Percentiles rank a stretch among this genome's conserved stretches.
phyloP scores from a whole-genome alignment of 2,888 invertebrate genomes.

The Allophyes oxyacanthae region DNA sequence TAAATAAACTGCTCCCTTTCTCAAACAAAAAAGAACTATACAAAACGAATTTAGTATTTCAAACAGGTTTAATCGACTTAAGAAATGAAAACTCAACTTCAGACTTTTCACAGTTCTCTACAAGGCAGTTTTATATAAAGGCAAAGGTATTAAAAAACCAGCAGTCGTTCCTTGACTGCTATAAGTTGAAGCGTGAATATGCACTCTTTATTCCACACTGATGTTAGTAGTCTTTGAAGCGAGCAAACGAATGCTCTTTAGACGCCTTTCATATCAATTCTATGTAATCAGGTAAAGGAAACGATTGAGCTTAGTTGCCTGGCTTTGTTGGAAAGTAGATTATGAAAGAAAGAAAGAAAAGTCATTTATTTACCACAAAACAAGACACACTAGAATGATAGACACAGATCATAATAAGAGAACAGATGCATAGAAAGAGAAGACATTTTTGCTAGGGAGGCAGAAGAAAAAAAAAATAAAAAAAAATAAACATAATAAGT shows the following conservation, averaged over 20 bases:
- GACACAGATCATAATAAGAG: too few relatives aligned
- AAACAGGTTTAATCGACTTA: constrained; percentile 17
- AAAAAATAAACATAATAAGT: too few relatives aligned
- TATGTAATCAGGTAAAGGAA: constrained; percentile 27
- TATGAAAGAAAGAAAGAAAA: not conserved
- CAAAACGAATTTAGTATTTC: constrained; percentile 2
- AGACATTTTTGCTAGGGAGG: too few relatives aligned
- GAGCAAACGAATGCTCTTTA: constrained; percentile 23
- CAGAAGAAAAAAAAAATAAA: too few relatives aligned
- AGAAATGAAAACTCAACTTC: constrained; percentile 25
- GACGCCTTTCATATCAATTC: constrained; percentile 31
- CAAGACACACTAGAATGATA: too few relatives aligned
- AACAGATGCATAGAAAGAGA: too few relatives aligned
- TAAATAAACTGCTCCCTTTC: too few relatives aligned
- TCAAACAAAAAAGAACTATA: not conserved
- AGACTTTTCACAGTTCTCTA: constrained; percentile 14
- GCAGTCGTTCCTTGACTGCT: constrained; percentile 24
- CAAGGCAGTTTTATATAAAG: too few relatives aligned
- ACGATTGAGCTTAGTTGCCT: constrained; percentile 25
- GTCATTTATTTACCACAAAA: too few relatives aligned
- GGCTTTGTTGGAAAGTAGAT: constrained; percentile 1
- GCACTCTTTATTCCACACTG: constrained; percentile 41
- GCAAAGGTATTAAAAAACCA: constrained; percentile 39
- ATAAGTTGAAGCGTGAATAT: constrained; percentile 44
- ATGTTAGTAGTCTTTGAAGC: constrained; percentile 16